These are phyloP conservation scores for Crocodylus rhombifer DNA, from an alignment of 2,797 vertebrate genomes.

Conservation along the genomic window DNA sequence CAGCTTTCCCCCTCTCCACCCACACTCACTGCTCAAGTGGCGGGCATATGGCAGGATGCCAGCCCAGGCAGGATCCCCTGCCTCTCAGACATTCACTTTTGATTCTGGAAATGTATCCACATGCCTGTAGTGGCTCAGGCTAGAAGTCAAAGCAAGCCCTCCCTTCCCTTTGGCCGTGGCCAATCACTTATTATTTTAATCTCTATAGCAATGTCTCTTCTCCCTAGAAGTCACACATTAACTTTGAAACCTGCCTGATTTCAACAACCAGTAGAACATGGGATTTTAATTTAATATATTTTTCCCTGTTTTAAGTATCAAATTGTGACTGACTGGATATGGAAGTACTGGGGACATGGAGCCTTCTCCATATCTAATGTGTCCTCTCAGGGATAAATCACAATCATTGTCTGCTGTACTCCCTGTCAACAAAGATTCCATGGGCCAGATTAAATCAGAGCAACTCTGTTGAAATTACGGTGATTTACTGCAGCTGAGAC, in stretches of 20 bases:
- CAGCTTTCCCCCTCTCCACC: too few relatives aligned
- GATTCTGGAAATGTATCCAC: too few relatives aligned
- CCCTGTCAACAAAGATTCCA: conserved; percentile 22
- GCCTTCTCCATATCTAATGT: neutral
- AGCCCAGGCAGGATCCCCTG: too few relatives aligned
- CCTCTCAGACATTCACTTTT: too few relatives aligned
- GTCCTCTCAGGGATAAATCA: neutral
- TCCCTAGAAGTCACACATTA: neutral
- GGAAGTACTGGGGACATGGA: neutral
- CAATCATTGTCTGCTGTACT: neutral
- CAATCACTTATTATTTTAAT: neutral
- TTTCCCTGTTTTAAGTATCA: neutral
- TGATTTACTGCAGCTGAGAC: conserved; percentile 56
- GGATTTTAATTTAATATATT: neutral
- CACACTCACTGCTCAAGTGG: too few relatives aligned
- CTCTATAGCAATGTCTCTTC: neutral
- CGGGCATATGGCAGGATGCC: too few relatives aligned
- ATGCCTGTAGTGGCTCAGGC: too few relatives aligned
- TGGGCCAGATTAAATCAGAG: neutral
- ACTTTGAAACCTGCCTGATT: neutral
- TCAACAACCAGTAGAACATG: neutral
- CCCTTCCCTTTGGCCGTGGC: neutral
- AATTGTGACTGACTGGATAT: neutral
- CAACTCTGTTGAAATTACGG: conserved; percentile 47
- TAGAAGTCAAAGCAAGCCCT: too few relatives aligned